Conservation (phyloP, 2,113 vertebrate genomes). For the Xyrauchen texanus region DNA sequence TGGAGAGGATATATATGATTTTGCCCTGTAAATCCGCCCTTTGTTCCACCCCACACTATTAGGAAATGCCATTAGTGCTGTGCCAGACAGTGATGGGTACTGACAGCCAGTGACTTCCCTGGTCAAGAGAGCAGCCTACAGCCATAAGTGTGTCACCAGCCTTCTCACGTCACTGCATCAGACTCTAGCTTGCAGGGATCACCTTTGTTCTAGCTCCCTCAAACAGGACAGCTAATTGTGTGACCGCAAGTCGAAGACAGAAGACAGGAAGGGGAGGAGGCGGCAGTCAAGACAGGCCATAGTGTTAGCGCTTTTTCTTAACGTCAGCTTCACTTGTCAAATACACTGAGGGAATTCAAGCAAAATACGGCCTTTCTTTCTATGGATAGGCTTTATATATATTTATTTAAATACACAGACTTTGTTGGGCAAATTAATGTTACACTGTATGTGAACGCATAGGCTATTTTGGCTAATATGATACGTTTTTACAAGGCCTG, state of each 20-base stretch:
- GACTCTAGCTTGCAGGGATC: conserved; percentile 55
- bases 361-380: conserved; percentile 44
- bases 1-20: conserved; percentile 59
- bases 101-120: conserved; percentile 73
- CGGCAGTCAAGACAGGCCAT: not conserved
- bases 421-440: conserved; percentile 72
- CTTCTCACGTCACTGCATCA: conserved; percentile 35
- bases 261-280: conserved; percentile 34
- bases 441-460: conserved; percentile 66
- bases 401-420: conserved; percentile 66
- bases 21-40: conserved; percentile 59
- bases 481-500: conserved; percentile 72
- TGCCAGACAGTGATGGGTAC: conserved; percentile 73
- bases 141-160: conserved; percentile 68
- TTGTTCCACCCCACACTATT: conserved; percentile 72
- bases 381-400: conserved; percentile 68
- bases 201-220: conserved; percentile 73
- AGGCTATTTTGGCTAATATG: conserved; percentile 64
- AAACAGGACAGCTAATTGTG: conserved; percentile 69
- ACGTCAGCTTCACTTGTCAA: conserved; percentile 67
- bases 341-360: conserved; percentile 59
- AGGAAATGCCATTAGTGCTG: conserved; percentile 75
- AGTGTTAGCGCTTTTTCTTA: conserved; percentile 23
- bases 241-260: conserved; percentile 40
- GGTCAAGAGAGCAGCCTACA: conserved; percentile 70